These are phyloP conservation scores for Lordiphosa clarofinis DNA, from an alignment of 1,140 invertebrate genomes.

Conservation along the genomic window DNA sequence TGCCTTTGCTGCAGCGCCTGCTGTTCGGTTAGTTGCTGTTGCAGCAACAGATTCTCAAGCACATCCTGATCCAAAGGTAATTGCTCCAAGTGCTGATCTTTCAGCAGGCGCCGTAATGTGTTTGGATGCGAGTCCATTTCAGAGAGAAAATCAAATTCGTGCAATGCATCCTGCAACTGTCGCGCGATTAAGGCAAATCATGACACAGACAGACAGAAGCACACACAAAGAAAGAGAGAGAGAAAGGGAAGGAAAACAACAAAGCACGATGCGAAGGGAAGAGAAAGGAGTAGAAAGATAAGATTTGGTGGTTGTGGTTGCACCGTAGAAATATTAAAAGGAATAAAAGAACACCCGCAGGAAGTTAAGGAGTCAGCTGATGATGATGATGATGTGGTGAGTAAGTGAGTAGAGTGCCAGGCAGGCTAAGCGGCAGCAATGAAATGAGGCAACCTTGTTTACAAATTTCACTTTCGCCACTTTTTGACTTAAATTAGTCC, in stretches of 20 bases:
- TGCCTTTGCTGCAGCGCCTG: constrained; percentile 39
- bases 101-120: constrained; percentile 70
- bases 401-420: neutral
- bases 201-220: constrained; percentile 39
- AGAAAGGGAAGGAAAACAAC: constrained; percentile 7
- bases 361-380: neutral
- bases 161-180: constrained; percentile 90
- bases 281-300: constrained; percentile 1
- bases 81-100: constrained; percentile 74
- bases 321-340: constrained; percentile 2
- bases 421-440: no score
- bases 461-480: no score
- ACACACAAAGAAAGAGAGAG: constrained; percentile 21
- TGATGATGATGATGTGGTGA: neutral
- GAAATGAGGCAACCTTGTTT: no score
- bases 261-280: constrained; percentile 20
- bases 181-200: constrained; percentile 77
- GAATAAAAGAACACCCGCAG: neutral
- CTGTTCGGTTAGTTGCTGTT: constrained; percentile 31
- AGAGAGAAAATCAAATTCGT: constrained; percentile 93
- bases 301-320: neutral
- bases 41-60: constrained; percentile 38
- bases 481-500: no score
- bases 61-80: constrained; percentile 47
- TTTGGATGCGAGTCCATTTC: constrained; percentile 72